A percentile compares a stretch with the other conserved stretches of the same genome.
phyloP scores from a whole-genome alignment of 2,797 vertebrate species.

The Hylomyscus alleni region DNA sequence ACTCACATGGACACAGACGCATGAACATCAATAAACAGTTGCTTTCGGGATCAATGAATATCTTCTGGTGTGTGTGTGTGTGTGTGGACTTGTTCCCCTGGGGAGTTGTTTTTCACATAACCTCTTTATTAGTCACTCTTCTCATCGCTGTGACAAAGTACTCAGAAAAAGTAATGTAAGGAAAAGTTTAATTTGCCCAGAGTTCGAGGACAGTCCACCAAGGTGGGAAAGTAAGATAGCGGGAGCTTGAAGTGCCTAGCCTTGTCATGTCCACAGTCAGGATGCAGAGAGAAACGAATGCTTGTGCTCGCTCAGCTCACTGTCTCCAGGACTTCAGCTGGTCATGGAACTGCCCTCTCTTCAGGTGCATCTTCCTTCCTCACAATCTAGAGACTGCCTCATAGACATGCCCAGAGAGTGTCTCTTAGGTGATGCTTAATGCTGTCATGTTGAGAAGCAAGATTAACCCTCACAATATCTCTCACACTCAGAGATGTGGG shows the following conservation, averaged over 20 bases:
- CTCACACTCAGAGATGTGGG: background rate
- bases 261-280: background rate
- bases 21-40: background rate
- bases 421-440: background rate
- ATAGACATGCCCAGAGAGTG: no score
- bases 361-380: background rate
- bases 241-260: no score
- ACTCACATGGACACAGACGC: background rate
- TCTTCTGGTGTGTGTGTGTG: background rate
- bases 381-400: background rate
- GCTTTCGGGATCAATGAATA: background rate
- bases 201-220: background rate
- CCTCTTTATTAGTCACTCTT: background rate
- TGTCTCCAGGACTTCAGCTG: fast-evolving
- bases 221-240: background rate
- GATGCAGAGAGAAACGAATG: background rate
- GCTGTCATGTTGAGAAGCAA: background rate
- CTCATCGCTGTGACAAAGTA: background rate
- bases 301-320: background rate
- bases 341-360: background rate
- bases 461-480: background rate
- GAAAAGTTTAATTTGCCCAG: background rate
- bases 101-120: slow-evolving; percentile 40
- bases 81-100: slow-evolving; percentile 38
- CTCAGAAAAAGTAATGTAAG: background rate